phyloP scores from a whole-genome alignment of 2,888 invertebrate species.

The Andrena trimmerana region DNA sequence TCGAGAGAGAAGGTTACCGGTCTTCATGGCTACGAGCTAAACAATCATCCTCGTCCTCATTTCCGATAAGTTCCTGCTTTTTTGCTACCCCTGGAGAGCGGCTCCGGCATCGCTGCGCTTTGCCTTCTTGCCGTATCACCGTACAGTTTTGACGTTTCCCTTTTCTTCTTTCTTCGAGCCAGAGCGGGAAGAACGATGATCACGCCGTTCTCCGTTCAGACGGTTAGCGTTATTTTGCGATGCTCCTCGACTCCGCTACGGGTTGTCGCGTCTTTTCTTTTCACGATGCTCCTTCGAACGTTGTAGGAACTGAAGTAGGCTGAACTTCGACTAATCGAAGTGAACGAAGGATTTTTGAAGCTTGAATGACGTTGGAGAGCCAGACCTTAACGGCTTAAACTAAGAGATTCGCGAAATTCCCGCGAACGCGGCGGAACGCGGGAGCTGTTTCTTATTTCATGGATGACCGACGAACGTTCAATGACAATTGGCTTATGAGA shows the following conservation, averaged over 20 bases:
- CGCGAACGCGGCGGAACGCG: slow-evolving; percentile 55
- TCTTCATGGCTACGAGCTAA: slow-evolving; percentile 48
- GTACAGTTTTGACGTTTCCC: slow-evolving; percentile 22
- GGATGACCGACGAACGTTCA: slow-evolving; percentile 63
- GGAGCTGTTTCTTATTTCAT: slow-evolving; percentile 70
- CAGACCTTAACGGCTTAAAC: not conserved
- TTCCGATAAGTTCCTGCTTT: slow-evolving; percentile 62
- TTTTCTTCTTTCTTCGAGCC: not conserved
- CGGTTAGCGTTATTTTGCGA: not conserved
- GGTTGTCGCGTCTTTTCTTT: no score
- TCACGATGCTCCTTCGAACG: no score
- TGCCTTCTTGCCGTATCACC: slow-evolving; percentile 26
- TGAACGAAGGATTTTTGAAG: no score
- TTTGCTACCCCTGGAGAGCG: slow-evolving; percentile 48
- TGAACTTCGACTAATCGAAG: no score
- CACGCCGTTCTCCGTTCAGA: slow-evolving; percentile 1
- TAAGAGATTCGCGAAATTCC: slow-evolving; percentile 30
- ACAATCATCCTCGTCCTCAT: slow-evolving; percentile 68
- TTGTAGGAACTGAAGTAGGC: no score
- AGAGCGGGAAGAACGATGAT: slow-evolving; percentile 14
- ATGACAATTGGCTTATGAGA: slow-evolving; percentile 60
- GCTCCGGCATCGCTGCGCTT: slow-evolving; percentile 15
- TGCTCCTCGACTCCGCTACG: no score
- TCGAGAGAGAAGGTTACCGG: slow-evolving; percentile 4
- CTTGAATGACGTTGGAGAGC: no score